Base-by-base conservation (phyloP, 2,888 invertebrate species). In the Sialis fuliginosa region DNA sequence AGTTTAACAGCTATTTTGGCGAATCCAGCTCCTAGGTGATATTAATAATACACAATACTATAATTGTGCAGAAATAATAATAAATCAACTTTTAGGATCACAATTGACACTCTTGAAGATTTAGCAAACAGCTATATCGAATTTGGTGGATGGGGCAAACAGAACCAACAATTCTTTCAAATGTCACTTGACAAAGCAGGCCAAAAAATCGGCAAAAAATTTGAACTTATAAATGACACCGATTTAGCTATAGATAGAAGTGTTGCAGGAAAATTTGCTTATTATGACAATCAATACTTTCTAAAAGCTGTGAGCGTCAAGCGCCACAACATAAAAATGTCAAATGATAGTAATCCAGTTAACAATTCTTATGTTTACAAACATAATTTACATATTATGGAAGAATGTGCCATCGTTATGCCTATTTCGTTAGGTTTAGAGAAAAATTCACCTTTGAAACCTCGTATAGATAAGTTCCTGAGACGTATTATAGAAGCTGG, bases 1-100 rank as follows among this genome's bases (percentile, higher is more conserved):
- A 87, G 86, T 55, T 80, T 89, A 75, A 88, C 87, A 0, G 87
- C 88, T 0, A 84, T 85, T 46, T 65, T 89, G 42, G 84, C 88
- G 0, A 81, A 81, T 61, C 87, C 88, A 31, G 71, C 77, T 1
- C 78, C 81, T 8, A 75, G 73, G 79, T 78, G 62, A 57, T 53
- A 48, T 30, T 40, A 40, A 9, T 13, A 12, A 13, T 40, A 13
- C 8, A 22, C 12, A 10, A 9, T 13, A 13, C 9, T 40, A 13
- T 8, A 12, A 9, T 9, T 12, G 9, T 10, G 22, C 22, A 12
- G 9, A 40, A 6, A 6, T 4, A 12, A n/a, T 10, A 3, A 8
- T 12, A 33, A 10, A 44, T 43, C 6, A 13, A 33, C 46, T 57
- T 60, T 33, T 49, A 81, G 87, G 54, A 75, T 87, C 6, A 86